Base-by-base conservation (phyloP, 2,888 invertebrate genomes). In the Fragum whitleyi region DNA sequence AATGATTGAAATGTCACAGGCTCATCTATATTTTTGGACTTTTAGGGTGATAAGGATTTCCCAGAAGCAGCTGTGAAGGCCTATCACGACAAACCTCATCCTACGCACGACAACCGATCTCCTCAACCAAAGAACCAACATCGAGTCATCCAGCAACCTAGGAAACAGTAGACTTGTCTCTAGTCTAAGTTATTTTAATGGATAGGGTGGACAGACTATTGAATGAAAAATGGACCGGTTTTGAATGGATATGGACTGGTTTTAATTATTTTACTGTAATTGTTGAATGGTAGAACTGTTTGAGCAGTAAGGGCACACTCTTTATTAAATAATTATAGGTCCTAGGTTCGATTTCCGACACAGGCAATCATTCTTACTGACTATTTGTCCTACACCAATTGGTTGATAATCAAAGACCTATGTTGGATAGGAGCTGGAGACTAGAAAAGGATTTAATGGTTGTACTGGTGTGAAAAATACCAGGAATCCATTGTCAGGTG, bases 41-140 rank as follows among this genome's bases (percentile, higher is more conserved):
- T 61, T 16, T 84, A 94, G 94, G 97, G 97, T 42, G 96, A 97
- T 90, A 96, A 96, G 9, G 98, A 98, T 94, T 98, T 97, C 93
- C 96, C 97, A 28, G 96, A 97, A 0, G 97, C 97, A 92, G 97
- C 98, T 0, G 97, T 97, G 0, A 97, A 97, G 92, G 95, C 95
- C 94, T 95, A 97, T 94, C 96, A 98, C 92, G 96, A 97, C 94
- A 96, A 97, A 95, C 96, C 96, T 72, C 96, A 96, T 67, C 97
- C 98, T 74, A 95, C 95, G 73, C 95, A 95, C 81, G 95, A 95
- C 9, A 92, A 93, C 77, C 95, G 91, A 92, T 96, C 96, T 90
- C 96, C 96, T 21, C 80, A 88, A 14, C 71, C 79, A 28, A 80
- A 82, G 28, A 83, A 87, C 28, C 59, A 86, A 26, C 76, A 80